A percentile compares a stretch with the other conserved stretches of the same genome.
Evolutionary conservation across 2,113 vertebrate species (phyloP).

Genomic region (Cyprichromis sp.): DNA sequence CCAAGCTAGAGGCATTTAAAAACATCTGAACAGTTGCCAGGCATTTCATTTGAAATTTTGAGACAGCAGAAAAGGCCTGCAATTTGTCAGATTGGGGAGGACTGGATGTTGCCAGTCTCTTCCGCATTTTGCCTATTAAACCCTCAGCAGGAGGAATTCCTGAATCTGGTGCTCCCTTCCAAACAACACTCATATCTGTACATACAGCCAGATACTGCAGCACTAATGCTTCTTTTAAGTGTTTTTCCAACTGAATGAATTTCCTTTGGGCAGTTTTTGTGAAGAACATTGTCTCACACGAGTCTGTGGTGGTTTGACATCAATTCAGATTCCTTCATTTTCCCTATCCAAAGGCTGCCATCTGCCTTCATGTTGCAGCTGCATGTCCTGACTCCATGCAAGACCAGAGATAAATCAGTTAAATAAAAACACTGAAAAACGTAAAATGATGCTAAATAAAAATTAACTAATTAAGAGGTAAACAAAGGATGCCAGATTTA

Average conservation of each 20-base stretch:
- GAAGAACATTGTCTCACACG: background rate
- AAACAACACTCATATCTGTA: background rate
- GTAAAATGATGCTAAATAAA: background rate
- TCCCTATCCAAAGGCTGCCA: background rate
- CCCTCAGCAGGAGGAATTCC: background rate
- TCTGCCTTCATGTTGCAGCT: background rate
- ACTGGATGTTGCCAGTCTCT: background rate
- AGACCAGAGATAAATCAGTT: background rate
- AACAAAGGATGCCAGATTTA: background rate
- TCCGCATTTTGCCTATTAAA: constrained; percentile 15
- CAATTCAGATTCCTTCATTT: background rate
- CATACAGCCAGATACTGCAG: background rate
- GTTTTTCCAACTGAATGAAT: background rate
- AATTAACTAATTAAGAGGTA: background rate
- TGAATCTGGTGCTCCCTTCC: background rate
- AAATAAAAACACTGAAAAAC: background rate
- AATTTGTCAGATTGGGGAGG: background rate
- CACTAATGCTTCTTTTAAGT: background rate
- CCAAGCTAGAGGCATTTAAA: background rate
- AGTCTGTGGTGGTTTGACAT: background rate
- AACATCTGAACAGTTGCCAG: constrained; percentile 5
- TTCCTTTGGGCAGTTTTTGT: background rate
- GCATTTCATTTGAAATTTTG: constrained; percentile 13
- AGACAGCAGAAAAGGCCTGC: background rate
- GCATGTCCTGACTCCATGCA: background rate